Evolutionary conservation across 2,113 vertebrate genomes (phyloP), one percentile per base, ranked within the genome.

Genomic region (Glaucidium brasilianum): DNA sequence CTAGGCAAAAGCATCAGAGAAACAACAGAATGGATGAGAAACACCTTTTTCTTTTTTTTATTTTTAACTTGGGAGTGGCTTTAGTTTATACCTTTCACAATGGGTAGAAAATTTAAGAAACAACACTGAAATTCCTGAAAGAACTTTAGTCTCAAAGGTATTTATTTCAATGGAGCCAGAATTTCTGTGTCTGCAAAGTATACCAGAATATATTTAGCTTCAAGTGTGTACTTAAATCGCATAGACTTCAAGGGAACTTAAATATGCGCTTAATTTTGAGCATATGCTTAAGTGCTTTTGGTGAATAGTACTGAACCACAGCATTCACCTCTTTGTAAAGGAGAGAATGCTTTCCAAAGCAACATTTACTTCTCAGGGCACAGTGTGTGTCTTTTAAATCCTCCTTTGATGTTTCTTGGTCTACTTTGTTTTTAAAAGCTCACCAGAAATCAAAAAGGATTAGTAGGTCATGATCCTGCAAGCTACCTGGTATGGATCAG

Each of bases 401-500:
- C 90, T 85, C 86, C 91, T 97, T 97, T 95, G 93, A 96, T 97
- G 94, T 96, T 95, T 76, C 95, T 90, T 79, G 52, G 87, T 69
- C 67, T 92, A 96, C 55, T 96, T 95, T 97, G 87, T 96, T 97
- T 97, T 92, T 94, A 95, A 95, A 97, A 92, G 93, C 93, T 96
- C 94, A 95, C 84, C 85, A 96, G 95, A 97, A 97, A 91, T 95
- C 94, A 88, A 92, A 95, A 95, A 95, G 95, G 95, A 96, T 97
- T 97, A 97, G 95, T 77, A 91, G 94, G 95, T 96, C 95, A 96
- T 96, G 97, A 96, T 96, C 95, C 60, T 71, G 86, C 93, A 95
- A 95, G 92, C 94, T 97, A 97, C 97, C 96, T 95, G 93, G 95
- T 92, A 95, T 95, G 81, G 92, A 94, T 97, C 96, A 97, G 96